phyloP scores from a whole-genome alignment of 2,797 vertebrate species.

The Hapalemur alaotrensis region DNA sequence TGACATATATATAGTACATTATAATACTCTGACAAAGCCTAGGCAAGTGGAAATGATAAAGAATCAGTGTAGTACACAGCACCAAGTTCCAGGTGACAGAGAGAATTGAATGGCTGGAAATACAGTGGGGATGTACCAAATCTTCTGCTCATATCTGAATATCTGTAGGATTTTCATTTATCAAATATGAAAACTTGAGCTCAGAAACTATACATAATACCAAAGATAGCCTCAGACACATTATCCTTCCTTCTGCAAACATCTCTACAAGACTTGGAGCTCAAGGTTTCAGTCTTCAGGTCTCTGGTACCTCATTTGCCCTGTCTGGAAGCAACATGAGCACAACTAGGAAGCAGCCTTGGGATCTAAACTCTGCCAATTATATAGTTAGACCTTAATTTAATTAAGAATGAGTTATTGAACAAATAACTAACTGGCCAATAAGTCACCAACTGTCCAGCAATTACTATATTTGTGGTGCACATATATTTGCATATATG shows the following conservation, averaged over 20 bases:
- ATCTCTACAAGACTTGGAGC: neutral
- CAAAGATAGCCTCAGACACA: slow-evolving; percentile 7
- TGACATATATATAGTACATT: slow-evolving; percentile 48
- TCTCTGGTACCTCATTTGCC: neutral
- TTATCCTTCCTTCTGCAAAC: neutral
- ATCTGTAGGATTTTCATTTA: slow-evolving; percentile 55
- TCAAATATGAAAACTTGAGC: slow-evolving; percentile 63
- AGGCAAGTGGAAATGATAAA: slow-evolving; percentile 43
- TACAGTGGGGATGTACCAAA: neutral
- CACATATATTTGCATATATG: neutral
- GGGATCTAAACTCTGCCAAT: neutral
- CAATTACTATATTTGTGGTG: neutral
- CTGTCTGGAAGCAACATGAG: neutral
- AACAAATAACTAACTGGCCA: neutral
- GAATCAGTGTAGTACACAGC: neutral
- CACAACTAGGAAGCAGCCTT: neutral
- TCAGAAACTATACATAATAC: neutral
- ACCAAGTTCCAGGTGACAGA: slow-evolving; percentile 46
- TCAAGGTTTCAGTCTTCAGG: neutral
- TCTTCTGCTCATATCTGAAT: slow-evolving; percentile 36
- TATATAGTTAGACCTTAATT: neutral
- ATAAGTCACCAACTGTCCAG: neutral
- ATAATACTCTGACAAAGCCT: slow-evolving; percentile 43
- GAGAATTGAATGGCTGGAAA: slow-evolving; percentile 13
- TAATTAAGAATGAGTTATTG: neutral